Base-by-base conservation (phyloP, 2,113 vertebrate species). In the Myotis davidii region DNA sequence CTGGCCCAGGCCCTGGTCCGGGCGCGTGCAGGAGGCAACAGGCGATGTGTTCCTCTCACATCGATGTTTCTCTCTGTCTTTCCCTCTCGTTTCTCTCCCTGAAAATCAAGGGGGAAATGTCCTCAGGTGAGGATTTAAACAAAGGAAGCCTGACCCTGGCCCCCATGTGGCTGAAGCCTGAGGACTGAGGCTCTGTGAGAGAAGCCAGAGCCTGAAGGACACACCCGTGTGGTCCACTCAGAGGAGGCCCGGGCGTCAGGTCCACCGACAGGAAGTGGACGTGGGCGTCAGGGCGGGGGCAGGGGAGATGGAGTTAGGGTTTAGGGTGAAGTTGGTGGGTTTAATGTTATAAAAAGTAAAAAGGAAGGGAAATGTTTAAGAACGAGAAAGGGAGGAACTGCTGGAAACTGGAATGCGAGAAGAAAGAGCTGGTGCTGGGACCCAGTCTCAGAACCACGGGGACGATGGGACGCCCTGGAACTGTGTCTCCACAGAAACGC, bases 111-210 rank as follows among this genome's bases (percentile, higher is more conserved):
- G 54, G 23, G 11, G 27, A 59, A 59, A 59, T 12, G 11, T 59
- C 56, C 56, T 59, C 23, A 0, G 0, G 56, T 27, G 56, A 59
- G 56, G 56, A 25, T 59, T 59, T 5, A 23, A 56, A 59, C 25
- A 25, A 64, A 32, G 8, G 45, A 17, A 1, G 25, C 5, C 69
- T 42, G 37, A 45, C 10, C 32, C 48, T 50, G 29, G 7, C 29
- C 39, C 10, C 37, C 2, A 5, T 0, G 0, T 5, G 21, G 37
- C n/a, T 0, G 34, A 39, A 25, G 45, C 70, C 9, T 0, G 14
- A 77, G 72, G 14, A 54, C 29, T 9, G 0, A 39, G 6, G 81
- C 45, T 56, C 29, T 27, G 48, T 5, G 90, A 29, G 17, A 16
- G 34, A 14, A 69, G 45, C 90, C 74, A 69, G 90, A 77, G 48